phyloP scores from a whole-genome alignment of 1,140 invertebrate species.

The Brachionus rotundiformis region DNA sequence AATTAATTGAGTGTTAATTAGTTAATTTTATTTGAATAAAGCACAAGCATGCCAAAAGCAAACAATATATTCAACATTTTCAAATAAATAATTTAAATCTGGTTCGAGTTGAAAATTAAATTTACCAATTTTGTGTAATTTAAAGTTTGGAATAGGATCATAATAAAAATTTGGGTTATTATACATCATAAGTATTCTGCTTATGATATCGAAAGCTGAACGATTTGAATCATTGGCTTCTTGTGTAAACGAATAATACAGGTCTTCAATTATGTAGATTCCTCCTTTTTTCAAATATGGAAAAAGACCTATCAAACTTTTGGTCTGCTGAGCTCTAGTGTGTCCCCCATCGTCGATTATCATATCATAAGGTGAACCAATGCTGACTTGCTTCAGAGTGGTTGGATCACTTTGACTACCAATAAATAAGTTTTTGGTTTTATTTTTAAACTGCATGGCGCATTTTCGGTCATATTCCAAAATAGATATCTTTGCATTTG shows the following conservation, averaged over 20 bases:
- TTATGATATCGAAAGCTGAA: background rate
- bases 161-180: background rate
- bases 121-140: background rate
- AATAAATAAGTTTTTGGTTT: background rate
- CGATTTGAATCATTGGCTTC: background rate
- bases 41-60: background rate
- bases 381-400: background rate
- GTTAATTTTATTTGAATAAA: background rate
- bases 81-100: background rate
- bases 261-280: background rate
- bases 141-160: background rate
- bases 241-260: background rate
- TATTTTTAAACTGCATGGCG: background rate
- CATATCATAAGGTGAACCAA: background rate
- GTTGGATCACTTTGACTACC: background rate
- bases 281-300: background rate
- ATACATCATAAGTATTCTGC: background rate
- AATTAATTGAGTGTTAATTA: too few species aligned
- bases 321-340: background rate
- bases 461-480: background rate
- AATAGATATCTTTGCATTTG: background rate
- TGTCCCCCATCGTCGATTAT: constrained; percentile 33
- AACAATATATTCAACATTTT: background rate
- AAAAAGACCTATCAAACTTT: background rate
- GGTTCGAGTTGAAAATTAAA: background rate